phyloP scores from a whole-genome alignment of 2,888 invertebrate genomes.

The Cylloceria caligata region DNA sequence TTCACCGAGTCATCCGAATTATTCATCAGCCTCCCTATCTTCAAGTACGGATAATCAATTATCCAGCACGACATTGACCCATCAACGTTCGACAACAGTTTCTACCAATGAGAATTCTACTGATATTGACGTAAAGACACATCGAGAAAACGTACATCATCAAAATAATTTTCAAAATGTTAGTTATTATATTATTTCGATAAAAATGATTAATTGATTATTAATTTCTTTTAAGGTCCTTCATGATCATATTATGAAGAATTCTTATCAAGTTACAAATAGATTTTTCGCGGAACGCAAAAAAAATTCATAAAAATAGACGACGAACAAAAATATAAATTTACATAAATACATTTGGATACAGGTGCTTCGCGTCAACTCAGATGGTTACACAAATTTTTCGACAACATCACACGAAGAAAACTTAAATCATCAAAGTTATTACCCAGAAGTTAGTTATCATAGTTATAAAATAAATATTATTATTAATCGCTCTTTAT shows the following conservation, averaged over 20 bases:
- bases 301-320: background rate
- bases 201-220: background rate
- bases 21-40: constrained; percentile 24
- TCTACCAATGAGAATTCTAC: background rate
- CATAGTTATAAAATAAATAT: too few species aligned
- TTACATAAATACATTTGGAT: background rate
- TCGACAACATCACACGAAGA: background rate
- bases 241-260: background rate
- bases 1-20: constrained; percentile 7
- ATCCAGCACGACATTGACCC: constrained; percentile 17
- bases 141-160: background rate
- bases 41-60: constrained; percentile 28
- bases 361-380: background rate
- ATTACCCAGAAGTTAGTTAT: background rate
- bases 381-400: background rate
- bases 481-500: too few species aligned
- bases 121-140: background rate
- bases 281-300: background rate
- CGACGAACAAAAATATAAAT: background rate
- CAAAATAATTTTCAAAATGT: constrained; percentile 3
- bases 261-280: too few species aligned
- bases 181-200: too few species aligned
- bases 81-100: background rate
- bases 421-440: background rate
- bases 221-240: background rate